Evolutionary conservation across 2,888 invertebrate species (phyloP), one percentile per base, ranked within the genome.

Genomic region (Lymantria monacha): DNA sequence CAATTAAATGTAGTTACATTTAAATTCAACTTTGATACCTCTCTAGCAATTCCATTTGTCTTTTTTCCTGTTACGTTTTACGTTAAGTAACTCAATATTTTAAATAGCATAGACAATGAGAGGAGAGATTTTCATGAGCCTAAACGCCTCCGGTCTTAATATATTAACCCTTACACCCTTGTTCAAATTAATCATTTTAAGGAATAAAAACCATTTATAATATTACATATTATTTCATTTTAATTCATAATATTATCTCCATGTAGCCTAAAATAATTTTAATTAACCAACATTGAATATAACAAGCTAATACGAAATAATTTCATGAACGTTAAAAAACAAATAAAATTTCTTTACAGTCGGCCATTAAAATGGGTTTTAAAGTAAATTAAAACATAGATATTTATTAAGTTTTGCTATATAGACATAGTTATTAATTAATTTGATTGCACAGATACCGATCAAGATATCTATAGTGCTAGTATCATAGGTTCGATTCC

Each of bases 331-430:
- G 44, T 44, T 56, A 63, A 65, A 67, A 64, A 66, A 49, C 44
- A 53, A 51, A 59, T 57, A 37, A 66, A 44, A 59, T 42, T 45
- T 42, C 37, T 43, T 38, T 15, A 14, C 30, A n/a, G 37, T 38
- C 44, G 36, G 15, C 22, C 53, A 47, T 41, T 45, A 54, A 55
- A 44, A 43, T 43, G 12, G 13, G 58, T 61, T 69, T 69, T 69
- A 53, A 66, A 38, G 41, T 53, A 63, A 69, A 67, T 67, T 42
- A 59, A 60, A 69, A 43, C 46, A n/a, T n/a, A n/a, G n/a, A n/a
- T 22, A 5, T 36, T 50, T 52, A 48, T 53, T 48, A 51, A 38
- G 46, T 57, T 67, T 30, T 44, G 44, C 30, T 5, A 10, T 22
- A 5, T 5, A 5, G 5, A 22, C 22, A 5, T 2, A 22, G 3